Evolutionary conservation across 2,888 invertebrate genomes (phyloP).

Genomic region (Metellina segmentata): DNA sequence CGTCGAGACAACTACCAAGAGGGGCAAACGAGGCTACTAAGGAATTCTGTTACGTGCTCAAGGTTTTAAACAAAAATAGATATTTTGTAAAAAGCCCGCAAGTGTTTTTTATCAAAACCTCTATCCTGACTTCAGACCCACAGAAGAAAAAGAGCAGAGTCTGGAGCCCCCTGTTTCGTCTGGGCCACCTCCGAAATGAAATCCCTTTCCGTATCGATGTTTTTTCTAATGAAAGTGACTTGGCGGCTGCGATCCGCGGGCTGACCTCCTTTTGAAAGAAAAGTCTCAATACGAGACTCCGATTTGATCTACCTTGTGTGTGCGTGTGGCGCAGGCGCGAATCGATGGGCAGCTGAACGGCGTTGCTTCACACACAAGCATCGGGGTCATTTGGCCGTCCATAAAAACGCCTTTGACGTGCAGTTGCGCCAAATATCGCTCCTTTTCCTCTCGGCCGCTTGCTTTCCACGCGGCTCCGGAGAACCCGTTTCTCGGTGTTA

Average conservation of each 20-base stretch:
- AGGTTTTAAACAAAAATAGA: too few relatives aligned
- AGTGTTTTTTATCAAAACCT: too few relatives aligned
- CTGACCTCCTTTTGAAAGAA: slow-evolving; percentile 66
- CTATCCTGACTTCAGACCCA: too few relatives aligned
- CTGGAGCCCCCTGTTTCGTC: too few relatives aligned
- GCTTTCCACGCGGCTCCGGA: slow-evolving; percentile 2
- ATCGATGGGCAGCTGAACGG: slow-evolving; percentile 62
- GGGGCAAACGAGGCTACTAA: too few relatives aligned
- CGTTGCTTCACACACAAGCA: slow-evolving; percentile 18
- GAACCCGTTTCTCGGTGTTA: slow-evolving; percentile 9
- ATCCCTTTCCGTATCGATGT: too few relatives aligned
- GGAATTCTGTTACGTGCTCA: too few relatives aligned
- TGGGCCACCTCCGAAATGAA: too few relatives aligned
- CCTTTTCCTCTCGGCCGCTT: not conserved
- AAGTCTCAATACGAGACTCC: slow-evolving; percentile 60
- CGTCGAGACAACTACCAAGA: too few relatives aligned
- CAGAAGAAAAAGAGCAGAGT: too few relatives aligned
- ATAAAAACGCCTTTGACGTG: slow-evolving; percentile 45
- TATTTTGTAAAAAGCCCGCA: too few relatives aligned
- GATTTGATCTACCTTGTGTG: slow-evolving; percentile 62
- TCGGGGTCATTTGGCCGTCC: slow-evolving; percentile 40
- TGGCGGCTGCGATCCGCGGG: slow-evolving; percentile 14
- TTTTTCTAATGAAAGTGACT: slow-evolving; percentile 1
- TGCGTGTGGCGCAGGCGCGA: slow-evolving; percentile 33
- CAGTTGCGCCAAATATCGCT: slow-evolving; percentile 18